Conservation (phyloP, 2,113 vertebrate genomes). For the Heterochromis multidens region DNA sequence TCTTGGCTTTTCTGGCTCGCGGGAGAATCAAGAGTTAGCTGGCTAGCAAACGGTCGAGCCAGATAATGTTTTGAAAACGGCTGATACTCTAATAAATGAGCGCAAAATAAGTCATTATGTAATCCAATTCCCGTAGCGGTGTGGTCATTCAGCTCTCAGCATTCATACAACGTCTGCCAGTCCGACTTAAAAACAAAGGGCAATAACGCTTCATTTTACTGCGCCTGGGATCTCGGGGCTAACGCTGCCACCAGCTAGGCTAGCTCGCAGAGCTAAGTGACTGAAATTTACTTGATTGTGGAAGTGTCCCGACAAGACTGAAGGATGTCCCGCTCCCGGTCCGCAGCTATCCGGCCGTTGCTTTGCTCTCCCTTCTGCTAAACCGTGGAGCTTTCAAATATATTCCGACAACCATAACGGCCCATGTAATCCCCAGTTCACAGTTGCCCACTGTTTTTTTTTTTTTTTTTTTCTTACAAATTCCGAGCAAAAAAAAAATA, state of each 20-base stretch:
- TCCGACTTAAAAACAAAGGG: slow-evolving; percentile 77
- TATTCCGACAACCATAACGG: slow-evolving; percentile 46
- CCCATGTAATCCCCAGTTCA: slow-evolving; percentile 59
- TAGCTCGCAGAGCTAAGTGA: slow-evolving; percentile 63
- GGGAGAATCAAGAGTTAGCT: slow-evolving; percentile 72
- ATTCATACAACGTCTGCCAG: slow-evolving; percentile 43
- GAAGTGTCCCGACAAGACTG: slow-evolving; percentile 63
- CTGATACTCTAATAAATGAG: neutral
- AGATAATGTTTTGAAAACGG: slow-evolving; percentile 53
- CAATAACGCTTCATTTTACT: slow-evolving; percentile 75
- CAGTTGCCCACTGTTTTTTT: slow-evolving; percentile 56
- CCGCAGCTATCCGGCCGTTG: slow-evolving; percentile 37
- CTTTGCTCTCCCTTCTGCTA: slow-evolving; percentile 18
- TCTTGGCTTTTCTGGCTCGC: slow-evolving; percentile 61
- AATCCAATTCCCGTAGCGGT: neutral
- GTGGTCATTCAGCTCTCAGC: neutral
- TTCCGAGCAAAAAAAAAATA: slow-evolving; percentile 84
- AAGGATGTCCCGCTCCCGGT: slow-evolving; percentile 61
- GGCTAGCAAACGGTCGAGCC: slow-evolving; percentile 43
- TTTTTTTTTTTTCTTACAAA: slow-evolving; percentile 73
- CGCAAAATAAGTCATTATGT: neutral
- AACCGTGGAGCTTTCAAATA: slow-evolving; percentile 8
- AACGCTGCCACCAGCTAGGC: slow-evolving; percentile 56
- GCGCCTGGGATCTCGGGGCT: slow-evolving; percentile 64
- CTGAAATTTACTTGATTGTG: slow-evolving; percentile 71